These are phyloP conservation scores for Sialis lutaria DNA, from an alignment of 2,888 invertebrate species.

Conservation along the genomic window DNA sequence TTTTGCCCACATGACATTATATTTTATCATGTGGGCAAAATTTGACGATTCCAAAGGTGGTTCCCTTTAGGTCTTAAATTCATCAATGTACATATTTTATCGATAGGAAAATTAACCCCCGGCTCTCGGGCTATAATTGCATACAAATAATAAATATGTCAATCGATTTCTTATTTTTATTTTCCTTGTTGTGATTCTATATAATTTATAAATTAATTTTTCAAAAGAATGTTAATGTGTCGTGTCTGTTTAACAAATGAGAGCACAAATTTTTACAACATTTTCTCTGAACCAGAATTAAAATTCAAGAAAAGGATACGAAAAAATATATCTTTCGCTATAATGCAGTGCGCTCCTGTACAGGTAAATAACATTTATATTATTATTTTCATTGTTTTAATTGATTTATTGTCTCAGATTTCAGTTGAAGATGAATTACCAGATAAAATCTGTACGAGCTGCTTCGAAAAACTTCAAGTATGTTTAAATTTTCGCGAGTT, in stretches of 20 bases:
- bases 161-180: no score
- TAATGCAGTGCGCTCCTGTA: not conserved
- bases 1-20: no score
- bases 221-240: not conserved
- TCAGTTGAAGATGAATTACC: not conserved
- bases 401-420: not conserved
- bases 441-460: not conserved
- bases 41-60: no score
- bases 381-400: not conserved
- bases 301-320: no score
- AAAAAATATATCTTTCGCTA: not conserved
- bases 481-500: not conserved
- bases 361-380: not conserved
- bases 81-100: no score
- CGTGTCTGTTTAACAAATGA: not conserved
- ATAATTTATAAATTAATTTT: no score
- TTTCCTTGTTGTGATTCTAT: no score
- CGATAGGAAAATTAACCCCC: no score
- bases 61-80: no score
- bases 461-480: not conserved
- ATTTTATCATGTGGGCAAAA: no score
- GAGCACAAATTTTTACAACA: not conserved
- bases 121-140: no score
- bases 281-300: not conserved
- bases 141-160: no score